Percentiles rank a stretch among this genome's conserved stretches.
Conservation (phyloP, 2,797 vertebrate species). For the Loris lydekkerianus region DNA sequence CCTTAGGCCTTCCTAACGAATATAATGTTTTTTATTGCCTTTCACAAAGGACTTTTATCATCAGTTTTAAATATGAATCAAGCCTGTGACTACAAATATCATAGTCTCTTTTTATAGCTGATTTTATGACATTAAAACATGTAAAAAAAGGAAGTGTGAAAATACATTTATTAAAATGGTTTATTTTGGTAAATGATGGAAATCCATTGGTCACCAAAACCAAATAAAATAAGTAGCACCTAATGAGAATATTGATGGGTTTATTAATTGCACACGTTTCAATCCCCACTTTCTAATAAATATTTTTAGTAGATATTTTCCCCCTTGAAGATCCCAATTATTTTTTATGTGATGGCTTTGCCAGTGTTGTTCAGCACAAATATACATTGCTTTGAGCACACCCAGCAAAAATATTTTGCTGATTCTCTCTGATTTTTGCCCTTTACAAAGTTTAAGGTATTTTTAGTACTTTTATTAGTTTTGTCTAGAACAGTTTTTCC, state of each 20-base stretch:
- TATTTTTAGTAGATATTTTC: not conserved
- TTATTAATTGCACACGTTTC: slow-evolving; percentile 16
- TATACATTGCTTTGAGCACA: slow-evolving; percentile 60
- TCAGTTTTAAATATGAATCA: slow-evolving; percentile 92
- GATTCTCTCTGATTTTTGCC: slow-evolving; percentile 74
- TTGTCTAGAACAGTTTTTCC: slow-evolving; percentile 58
- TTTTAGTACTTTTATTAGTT: slow-evolving; percentile 83
- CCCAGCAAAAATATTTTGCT: slow-evolving; percentile 80
- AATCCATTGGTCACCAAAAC: slow-evolving; percentile 78
- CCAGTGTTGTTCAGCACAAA: slow-evolving; percentile 66
- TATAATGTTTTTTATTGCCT: not conserved
- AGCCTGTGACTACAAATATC: slow-evolving; percentile 91
- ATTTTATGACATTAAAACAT: slow-evolving; percentile 87
- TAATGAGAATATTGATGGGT: slow-evolving; percentile 70
- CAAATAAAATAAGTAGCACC: slow-evolving; percentile 73
- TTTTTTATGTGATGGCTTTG: slow-evolving; percentile 64
- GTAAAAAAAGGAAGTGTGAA: not conserved
- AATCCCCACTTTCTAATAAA: slow-evolving; percentile 43
- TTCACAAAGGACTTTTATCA: slow-evolving; percentile 87
- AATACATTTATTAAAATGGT: slow-evolving; percentile 81
- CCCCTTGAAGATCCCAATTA: not conserved
- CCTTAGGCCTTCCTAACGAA: not conserved
- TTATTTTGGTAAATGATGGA: slow-evolving; percentile 82
- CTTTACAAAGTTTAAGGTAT: slow-evolving; percentile 81
- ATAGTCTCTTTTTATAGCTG: slow-evolving; percentile 90